A percentile compares a stretch with the other conserved stretches of the same genome.
Conservation (phyloP, 2,113 vertebrate genomes). For the Brachyistius frenatus region DNA sequence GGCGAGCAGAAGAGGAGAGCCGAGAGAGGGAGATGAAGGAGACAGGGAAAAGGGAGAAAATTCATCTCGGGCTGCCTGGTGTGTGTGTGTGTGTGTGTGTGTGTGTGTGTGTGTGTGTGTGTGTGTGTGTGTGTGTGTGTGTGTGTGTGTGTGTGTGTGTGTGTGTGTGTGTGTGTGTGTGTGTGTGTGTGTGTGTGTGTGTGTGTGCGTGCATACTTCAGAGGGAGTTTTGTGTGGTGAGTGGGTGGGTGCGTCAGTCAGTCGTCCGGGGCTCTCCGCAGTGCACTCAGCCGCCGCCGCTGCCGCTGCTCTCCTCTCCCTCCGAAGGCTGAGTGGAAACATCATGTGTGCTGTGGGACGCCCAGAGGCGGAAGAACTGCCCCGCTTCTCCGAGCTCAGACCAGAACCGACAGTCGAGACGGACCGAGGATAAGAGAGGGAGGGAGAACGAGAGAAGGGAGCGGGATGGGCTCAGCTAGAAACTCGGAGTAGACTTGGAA, state of each 20-base stretch:
- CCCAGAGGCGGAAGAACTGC: slow-evolving; percentile 55
- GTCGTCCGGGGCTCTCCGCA: slow-evolving; percentile 67
- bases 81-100: slow-evolving; percentile 57
- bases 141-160: slow-evolving; percentile 56
- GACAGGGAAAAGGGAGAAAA: slow-evolving; percentile 49
- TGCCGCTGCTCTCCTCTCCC: slow-evolving; percentile 50
- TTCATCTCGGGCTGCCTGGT: slow-evolving; percentile 53
- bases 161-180: slow-evolving; percentile 48
- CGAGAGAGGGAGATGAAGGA: slow-evolving; percentile 47
- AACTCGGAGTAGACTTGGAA: slow-evolving; percentile 24
- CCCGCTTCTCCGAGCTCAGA: slow-evolving; percentile 59
- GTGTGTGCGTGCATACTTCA: slow-evolving; percentile 67
- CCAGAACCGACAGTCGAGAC: slow-evolving; percentile 20
- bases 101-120: slow-evolving; percentile 55
- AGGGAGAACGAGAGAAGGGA: neutral
- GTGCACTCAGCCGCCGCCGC: slow-evolving; percentile 51
- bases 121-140: slow-evolving; percentile 57
- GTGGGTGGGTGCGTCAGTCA: slow-evolving; percentile 79
- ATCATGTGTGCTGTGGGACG: slow-evolving; percentile 76
- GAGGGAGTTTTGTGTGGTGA: slow-evolving; percentile 73
- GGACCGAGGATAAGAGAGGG: slow-evolving; percentile 16
- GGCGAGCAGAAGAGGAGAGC: slow-evolving; percentile 27
- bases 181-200: slow-evolving; percentile 54
- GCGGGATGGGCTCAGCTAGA: slow-evolving; percentile 20
- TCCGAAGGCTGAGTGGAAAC: slow-evolving; percentile 70